Conservation (phyloP, 2,888 invertebrate species). For the Galerucella calmariensis region DNA sequence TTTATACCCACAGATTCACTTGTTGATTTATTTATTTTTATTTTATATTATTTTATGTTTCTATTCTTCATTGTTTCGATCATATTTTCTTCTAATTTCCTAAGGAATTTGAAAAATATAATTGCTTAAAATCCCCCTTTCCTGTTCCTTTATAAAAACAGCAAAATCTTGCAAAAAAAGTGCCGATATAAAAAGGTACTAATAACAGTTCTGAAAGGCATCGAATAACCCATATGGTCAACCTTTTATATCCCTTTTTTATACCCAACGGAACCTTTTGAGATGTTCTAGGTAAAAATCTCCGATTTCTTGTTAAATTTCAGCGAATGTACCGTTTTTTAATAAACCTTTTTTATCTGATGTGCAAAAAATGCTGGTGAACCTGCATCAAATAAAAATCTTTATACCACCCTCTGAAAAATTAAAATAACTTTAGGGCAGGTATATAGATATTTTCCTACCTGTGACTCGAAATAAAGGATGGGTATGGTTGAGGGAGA, state of each 20-base stretch:
- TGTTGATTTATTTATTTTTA: too few relatives aligned
- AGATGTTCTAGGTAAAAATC: conserved; percentile 42
- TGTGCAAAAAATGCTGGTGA: conserved; percentile 38
- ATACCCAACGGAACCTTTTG: conserved; percentile 30
- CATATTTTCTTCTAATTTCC: too few relatives aligned
- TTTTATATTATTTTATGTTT: too few relatives aligned
- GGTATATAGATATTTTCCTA: conserved; percentile 47
- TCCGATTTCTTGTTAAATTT: conserved; percentile 41
- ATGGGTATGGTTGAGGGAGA: conserved; percentile 1
- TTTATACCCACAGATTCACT: too few relatives aligned
- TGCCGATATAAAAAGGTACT: conserved; percentile 7
- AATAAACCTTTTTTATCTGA: conserved; percentile 39
- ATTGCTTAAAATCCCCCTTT: background rate
- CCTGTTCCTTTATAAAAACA: background rate
- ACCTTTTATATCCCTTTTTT: conserved; percentile 26
- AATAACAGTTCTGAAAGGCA: conserved; percentile 15
- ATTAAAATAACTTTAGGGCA: conserved; percentile 48
- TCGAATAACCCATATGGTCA: conserved; percentile 25
- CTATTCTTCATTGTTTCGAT: too few relatives aligned
- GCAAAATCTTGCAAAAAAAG: conserved; percentile 1
- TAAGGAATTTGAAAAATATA: too few relatives aligned
- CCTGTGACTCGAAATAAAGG: conserved; percentile 23
- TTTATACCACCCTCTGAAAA: conserved; percentile 41
- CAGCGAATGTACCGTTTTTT: conserved; percentile 45
- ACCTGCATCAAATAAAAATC: conserved; percentile 29